Evolutionary conservation across 2,888 invertebrate species (phyloP).

Genomic region (Ommatoiulus sabulosus): DNA sequence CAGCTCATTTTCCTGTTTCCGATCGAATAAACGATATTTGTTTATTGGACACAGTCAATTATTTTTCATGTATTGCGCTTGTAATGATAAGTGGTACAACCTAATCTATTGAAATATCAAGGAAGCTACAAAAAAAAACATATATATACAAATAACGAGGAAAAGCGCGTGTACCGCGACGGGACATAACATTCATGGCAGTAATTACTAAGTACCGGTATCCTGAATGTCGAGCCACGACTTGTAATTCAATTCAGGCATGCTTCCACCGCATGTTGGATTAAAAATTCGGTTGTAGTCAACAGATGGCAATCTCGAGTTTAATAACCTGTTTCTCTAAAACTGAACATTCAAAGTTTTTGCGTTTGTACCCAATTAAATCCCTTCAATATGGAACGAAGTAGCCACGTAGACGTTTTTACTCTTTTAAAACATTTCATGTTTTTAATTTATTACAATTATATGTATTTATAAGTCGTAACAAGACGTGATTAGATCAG

Average conservation of each 20-base stretch:
- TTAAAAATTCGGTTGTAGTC: background rate
- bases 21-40: background rate
- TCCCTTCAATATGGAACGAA: background rate
- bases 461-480: background rate
- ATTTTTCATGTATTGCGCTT: background rate
- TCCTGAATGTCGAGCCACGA: background rate
- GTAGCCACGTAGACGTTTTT: background rate
- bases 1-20: background rate
- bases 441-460: background rate
- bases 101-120: background rate
- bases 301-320: background rate
- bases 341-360: background rate
- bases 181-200: background rate
- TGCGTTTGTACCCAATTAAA: background rate
- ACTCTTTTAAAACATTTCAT: background rate
- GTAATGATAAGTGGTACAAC: background rate
- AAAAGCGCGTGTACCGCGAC: background rate
- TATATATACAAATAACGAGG: background rate
- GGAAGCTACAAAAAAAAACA: background rate
- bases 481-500: too few relatives aligned
- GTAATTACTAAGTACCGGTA: background rate
- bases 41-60: background rate
- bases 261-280: background rate
- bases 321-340: constrained; percentile 16
- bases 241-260: background rate